Conservation (phyloP, 2,888 invertebrate species). For the Drosophila birchii region DNA sequence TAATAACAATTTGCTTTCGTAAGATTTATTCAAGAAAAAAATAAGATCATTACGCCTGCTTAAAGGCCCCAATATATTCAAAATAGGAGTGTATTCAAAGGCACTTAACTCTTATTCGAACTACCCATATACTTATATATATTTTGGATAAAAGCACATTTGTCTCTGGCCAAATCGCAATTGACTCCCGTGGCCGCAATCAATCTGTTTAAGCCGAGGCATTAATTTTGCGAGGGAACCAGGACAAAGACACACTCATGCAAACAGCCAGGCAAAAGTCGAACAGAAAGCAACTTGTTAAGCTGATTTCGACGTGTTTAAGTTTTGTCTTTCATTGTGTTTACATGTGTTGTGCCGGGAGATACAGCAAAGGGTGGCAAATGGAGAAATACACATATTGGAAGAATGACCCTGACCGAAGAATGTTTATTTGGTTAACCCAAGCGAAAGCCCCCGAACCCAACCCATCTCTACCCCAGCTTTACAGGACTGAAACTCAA, state of each 20-base stretch:
- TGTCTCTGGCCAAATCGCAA: conserved; percentile 24
- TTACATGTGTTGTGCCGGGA: conserved; percentile 62
- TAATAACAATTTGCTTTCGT: neutral
- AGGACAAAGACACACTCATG: conserved; percentile 43
- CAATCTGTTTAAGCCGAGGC: conserved; percentile 37
- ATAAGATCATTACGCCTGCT: too few relatives aligned
- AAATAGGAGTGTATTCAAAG: neutral
- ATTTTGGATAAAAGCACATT: conserved; percentile 19
- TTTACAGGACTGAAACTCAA: conserved; percentile 52
- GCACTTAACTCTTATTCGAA: neutral
- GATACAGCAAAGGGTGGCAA: neutral
- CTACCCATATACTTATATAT: neutral
- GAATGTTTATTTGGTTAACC: conserved; percentile 72
- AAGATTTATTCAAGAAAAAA: neutral
- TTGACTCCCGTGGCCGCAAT: conserved; percentile 34
- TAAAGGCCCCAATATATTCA: too few relatives aligned
- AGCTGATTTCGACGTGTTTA: conserved; percentile 67
- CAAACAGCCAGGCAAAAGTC: conserved; percentile 45
- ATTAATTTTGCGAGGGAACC: conserved; percentile 31
- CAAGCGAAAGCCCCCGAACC: neutral
- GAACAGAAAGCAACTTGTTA: conserved; percentile 66
- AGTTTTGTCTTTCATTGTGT: conserved; percentile 60
- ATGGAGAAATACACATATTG: neutral
- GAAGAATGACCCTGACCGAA: conserved; percentile 55
- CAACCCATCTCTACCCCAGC: neutral